These are phyloP conservation scores for Acheta domesticus DNA, from an alignment of 2,888 invertebrate genomes.

Conservation along the genomic window DNA sequence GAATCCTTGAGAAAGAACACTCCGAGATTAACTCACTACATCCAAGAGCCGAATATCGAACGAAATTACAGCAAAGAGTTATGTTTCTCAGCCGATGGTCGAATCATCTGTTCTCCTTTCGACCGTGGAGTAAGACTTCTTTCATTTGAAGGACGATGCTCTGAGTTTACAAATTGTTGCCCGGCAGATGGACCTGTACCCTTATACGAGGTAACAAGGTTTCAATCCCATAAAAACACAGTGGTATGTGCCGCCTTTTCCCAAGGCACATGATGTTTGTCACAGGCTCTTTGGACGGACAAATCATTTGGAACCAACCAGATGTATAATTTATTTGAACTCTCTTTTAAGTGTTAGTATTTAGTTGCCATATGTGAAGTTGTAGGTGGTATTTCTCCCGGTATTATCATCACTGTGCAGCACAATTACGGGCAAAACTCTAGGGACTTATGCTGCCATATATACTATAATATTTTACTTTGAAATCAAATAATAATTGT, in stretches of 20 bases:
- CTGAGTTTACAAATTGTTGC: slow-evolving; percentile 70
- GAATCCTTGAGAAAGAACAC: slow-evolving; percentile 71
- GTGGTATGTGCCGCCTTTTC: slow-evolving; percentile 89
- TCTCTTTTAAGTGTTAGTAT: no score
- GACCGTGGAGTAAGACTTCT: slow-evolving; percentile 79
- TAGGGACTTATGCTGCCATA: no score
- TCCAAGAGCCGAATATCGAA: slow-evolving; percentile 83
- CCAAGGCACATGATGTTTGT: slow-evolving; percentile 84
- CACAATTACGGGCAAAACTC: no score
- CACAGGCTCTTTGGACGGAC: slow-evolving; percentile 84
- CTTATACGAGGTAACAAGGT: slow-evolving; percentile 64
- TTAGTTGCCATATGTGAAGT: no score
- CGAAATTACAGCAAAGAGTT: slow-evolving; percentile 90
- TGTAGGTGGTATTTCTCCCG: no score
- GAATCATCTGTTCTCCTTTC: slow-evolving; percentile 86
- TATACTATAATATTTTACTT: no score
- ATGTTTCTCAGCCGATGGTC: slow-evolving; percentile 85
- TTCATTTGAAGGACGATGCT: slow-evolving; percentile 73
- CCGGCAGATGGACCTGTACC: slow-evolving; percentile 52
- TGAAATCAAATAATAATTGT: no score
- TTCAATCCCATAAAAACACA: slow-evolving; percentile 75
- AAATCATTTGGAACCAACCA: slow-evolving; percentile 88
- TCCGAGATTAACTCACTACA: slow-evolving; percentile 75
- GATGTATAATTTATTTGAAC: slow-evolving; percentile 41
- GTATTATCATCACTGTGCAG: no score